Evolutionary conservation across 2,113 vertebrate species (phyloP).

Genomic region (Sorex araneus): DNA sequence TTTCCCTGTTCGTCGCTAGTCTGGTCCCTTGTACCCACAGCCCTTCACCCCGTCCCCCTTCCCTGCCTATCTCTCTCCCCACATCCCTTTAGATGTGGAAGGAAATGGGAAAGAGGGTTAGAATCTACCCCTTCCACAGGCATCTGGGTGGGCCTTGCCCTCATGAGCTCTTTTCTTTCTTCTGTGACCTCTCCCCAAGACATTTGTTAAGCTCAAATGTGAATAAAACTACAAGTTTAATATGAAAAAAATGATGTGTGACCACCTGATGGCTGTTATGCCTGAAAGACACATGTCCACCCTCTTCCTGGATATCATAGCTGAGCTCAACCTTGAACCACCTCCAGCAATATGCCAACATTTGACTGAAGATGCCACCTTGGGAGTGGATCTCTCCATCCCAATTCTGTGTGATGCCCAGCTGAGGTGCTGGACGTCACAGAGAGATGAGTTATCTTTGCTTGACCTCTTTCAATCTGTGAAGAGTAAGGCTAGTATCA

Average conservation of each 20-base stretch:
- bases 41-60: constrained; percentile 71
- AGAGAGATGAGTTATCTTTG: not conserved
- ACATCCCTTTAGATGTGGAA: constrained; percentile 51
- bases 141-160: constrained; percentile 79
- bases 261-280: not conserved
- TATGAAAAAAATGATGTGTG: constrained; percentile 70
- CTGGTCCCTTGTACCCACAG: constrained; percentile 62
- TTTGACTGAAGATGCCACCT: not conserved
- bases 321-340: not conserved
- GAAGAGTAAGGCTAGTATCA: not conserved
- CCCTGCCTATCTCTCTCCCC: constrained; percentile 71
- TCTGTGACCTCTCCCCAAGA: constrained; percentile 81
- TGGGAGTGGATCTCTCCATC: not conserved
- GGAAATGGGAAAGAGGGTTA: constrained; percentile 60
- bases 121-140: constrained; percentile 74
- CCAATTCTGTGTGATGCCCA: not conserved
- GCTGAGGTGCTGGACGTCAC: not conserved
- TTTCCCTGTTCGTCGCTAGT: constrained; percentile 8
- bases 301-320: not conserved
- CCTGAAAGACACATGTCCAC: accelerated
- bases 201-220: constrained; percentile 87
- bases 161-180: constrained; percentile 78
- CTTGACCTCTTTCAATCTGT: not conserved
- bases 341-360: not conserved
- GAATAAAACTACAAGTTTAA: constrained; percentile 87